Base-by-base conservation (phyloP, 2,797 vertebrate species). In the Catharus ustulatus region DNA sequence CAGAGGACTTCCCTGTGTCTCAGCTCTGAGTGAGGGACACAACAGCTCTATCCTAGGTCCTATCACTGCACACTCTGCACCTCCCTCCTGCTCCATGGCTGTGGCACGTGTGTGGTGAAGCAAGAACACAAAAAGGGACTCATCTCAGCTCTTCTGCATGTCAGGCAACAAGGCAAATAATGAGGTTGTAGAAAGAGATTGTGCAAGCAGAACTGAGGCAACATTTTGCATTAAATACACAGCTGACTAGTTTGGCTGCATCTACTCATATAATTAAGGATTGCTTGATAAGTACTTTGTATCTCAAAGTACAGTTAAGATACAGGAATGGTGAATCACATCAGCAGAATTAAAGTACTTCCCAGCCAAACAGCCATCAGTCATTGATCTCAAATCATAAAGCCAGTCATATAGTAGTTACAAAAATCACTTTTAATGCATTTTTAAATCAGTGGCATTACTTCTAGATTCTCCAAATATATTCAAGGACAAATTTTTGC, bases 191-290 rank as follows among this genome's bases (percentile, higher is more conserved):
- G 73, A 43, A 93, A 34, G 57, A 77, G 58, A 59, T 95, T 95
- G 87, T 54, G 93, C 83, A 97, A 95, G 51, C 49, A 93, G 55
- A 85, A 78, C 59, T 80, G 87, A 94, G 80, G 82, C 42, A 92
- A 66, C 69, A 30, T 75, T 87, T 93, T 93, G 58, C 77, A 90
- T 90, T 93, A 91, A 95, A 94, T 84, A 88, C 69, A 82, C 46
- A 91, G 51, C 55, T 95, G 89, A 94, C 87, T 75, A 42, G 66
- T 83, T 93, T 84, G 45, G 61, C 79, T 88, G 43, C 62, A 76
- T 46, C 62, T 87, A 32, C 38, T 78, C 15, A 8, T 89, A 48
- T 89, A 91, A 94, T 93, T 92, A 94, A 74, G 19, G 51, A 66
- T 68, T 54, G 22, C 73, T 90, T 95, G 81, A 92, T 94, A 85